These are phyloP conservation scores for Unio delphinus DNA, from an alignment of 2,888 invertebrate genomes.

Conservation along the genomic window DNA sequence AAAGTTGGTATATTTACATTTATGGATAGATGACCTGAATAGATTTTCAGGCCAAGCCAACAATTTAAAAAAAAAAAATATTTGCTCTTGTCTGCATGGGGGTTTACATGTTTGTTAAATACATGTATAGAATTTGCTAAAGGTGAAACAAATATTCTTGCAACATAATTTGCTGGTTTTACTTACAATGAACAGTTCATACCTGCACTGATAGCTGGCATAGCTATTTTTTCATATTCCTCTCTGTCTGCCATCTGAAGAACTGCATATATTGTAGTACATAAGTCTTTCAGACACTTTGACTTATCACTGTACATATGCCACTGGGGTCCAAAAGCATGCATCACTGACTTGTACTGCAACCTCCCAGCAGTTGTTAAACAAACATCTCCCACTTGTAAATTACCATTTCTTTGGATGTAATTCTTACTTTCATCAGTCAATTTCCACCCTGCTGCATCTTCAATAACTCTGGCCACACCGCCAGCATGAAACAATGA, in stretches of 20 bases:
- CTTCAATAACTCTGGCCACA: constrained; percentile 1
- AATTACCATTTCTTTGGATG: not conserved
- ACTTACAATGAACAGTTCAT: not conserved
- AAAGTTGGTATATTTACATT: too few relatives aligned
- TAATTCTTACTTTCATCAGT: not conserved
- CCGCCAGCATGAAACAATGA: not conserved
- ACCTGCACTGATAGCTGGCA: constrained; percentile 21
- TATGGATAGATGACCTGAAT: too few relatives aligned
- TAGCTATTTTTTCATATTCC: not conserved
- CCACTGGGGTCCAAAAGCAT: constrained; percentile 19
- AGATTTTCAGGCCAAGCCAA: too few relatives aligned
- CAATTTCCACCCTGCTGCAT: not conserved
- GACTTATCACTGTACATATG: constrained; percentile 5
- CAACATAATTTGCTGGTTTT: too few relatives aligned
- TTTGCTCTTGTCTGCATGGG: too few relatives aligned
- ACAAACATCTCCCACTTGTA: not conserved
- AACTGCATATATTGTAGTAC: not conserved
- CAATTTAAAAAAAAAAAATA: too few relatives aligned
- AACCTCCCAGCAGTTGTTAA: not conserved
- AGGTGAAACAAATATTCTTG: too few relatives aligned
- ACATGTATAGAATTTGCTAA: too few relatives aligned
- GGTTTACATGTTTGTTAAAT: too few relatives aligned
- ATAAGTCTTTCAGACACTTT: not conserved
- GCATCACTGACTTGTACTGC: not conserved
- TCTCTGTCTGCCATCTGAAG: not conserved